Conservation (phyloP, 2,113 vertebrate genomes). For the Chinchilla lanigera region DNA sequence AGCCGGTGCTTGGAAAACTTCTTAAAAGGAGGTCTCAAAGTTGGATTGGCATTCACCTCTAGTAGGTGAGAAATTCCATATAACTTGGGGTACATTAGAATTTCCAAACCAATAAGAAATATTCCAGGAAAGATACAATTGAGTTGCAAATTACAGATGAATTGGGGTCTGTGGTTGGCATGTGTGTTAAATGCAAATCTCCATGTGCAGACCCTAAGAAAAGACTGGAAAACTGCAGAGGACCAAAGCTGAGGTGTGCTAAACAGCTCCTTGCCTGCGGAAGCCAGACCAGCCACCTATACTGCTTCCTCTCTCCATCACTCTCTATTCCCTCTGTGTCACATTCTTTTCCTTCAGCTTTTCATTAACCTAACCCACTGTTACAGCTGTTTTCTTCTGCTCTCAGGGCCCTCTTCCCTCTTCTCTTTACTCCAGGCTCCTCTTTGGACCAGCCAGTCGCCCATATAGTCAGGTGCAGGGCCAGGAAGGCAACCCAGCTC, state of each 20-base stretch:
- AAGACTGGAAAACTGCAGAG: background rate
- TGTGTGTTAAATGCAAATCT: background rate
- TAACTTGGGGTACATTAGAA: background rate
- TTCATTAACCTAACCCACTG: background rate
- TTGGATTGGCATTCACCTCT: constrained; percentile 44
- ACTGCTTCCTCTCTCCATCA: background rate
- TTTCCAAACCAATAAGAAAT: background rate
- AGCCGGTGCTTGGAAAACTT: background rate
- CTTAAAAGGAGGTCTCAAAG: background rate
- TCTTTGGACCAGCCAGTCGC: background rate
- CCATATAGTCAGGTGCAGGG: constrained; percentile 15
- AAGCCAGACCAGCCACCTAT: background rate
- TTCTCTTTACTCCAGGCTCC: background rate
- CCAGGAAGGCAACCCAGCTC: constrained; percentile 14
- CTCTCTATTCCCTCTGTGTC: background rate
- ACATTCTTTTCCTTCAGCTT: background rate
- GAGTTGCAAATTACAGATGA: background rate
- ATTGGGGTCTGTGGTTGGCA: background rate
- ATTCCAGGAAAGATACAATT: background rate
- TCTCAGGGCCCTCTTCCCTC: background rate
- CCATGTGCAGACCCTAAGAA: background rate
- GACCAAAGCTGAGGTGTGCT: background rate
- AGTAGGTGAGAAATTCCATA: constrained; percentile 11
- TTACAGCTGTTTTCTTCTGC: background rate
- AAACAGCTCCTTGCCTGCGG: background rate